phyloP scores from a whole-genome alignment of 2,888 invertebrate genomes.

The Netelia virgata region DNA sequence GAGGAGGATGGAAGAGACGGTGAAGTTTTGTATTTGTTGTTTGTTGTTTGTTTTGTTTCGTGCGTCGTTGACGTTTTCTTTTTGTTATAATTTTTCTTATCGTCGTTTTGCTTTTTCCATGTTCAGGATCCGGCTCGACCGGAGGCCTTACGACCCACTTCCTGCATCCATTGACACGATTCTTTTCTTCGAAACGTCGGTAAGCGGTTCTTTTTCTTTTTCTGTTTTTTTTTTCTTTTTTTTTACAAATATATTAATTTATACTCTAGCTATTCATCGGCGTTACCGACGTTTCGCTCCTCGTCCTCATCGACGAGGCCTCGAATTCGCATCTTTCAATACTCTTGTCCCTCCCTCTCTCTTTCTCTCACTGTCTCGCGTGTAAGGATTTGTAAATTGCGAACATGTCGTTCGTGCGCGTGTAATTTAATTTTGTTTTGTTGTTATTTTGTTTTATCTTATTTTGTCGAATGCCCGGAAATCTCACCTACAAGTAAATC shows the following conservation, averaged over 20 bases:
- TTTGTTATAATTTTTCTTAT: constrained; percentile 35
- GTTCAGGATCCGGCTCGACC: constrained; percentile 9
- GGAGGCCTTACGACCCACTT: constrained; percentile 45
- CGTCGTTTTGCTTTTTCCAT: constrained; percentile 3
- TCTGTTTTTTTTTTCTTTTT: constrained; percentile 29
- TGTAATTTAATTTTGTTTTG: constrained; percentile 9
- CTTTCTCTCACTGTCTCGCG: not conserved
- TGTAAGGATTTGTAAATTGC: not conserved
- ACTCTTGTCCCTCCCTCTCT: not conserved
- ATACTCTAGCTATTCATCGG: constrained; percentile 77
- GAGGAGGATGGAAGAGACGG: constrained; percentile 69
- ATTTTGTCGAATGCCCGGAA: constrained; percentile 14
- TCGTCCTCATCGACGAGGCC: constrained; percentile 41
- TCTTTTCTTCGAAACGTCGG: constrained; percentile 34
- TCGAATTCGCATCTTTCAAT: constrained; percentile 36
- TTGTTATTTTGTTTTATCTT: constrained; percentile 14
- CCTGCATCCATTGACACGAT: constrained; percentile 48
- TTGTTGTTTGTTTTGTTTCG: not conserved
- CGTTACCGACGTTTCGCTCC: constrained; percentile 71
- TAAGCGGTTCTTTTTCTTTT: constrained; percentile 53
- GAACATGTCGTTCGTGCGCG: not conserved
- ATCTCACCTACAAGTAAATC: constrained; percentile 22
- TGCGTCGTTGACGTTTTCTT: constrained; percentile 28
- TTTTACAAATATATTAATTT: constrained; percentile 81
- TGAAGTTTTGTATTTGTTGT: constrained; percentile 40